These are phyloP conservation scores for Drosophila kambysellisi DNA, from an alignment of 2,888 invertebrate species.

Conservation along the genomic window DNA sequence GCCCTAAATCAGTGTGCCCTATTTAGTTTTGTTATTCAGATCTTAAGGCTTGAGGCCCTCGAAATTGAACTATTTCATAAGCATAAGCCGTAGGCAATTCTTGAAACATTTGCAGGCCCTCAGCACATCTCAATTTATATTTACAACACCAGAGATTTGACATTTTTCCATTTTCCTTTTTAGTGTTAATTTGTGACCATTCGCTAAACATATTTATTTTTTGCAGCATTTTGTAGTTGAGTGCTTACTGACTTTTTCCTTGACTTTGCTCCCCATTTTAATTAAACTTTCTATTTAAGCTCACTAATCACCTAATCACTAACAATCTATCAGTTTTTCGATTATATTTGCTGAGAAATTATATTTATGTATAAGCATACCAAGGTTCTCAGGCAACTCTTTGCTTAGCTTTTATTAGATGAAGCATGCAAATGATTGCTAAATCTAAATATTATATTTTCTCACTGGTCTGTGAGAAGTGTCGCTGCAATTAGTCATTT, in stretches of 20 bases:
- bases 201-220: neutral
- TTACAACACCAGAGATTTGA: slow-evolving; percentile 40
- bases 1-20: slow-evolving; percentile 35
- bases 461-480: slow-evolving; percentile 36
- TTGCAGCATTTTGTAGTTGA: neutral
- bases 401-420: slow-evolving; percentile 9
- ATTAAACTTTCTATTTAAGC: neutral
- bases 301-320: neutral
- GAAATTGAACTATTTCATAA: slow-evolving; percentile 46
- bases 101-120: slow-evolving; percentile 20
- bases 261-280: neutral
- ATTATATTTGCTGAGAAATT: neutral
- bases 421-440: slow-evolving; percentile 31
- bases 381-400: slow-evolving; percentile 14
- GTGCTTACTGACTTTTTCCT: neutral
- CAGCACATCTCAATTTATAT: neutral
- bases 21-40: slow-evolving; percentile 47
- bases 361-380: neutral
- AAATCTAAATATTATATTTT: slow-evolving; percentile 52
- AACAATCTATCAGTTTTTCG: neutral
- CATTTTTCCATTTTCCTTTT: slow-evolving; percentile 36
- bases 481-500: slow-evolving; percentile 52
- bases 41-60: slow-evolving; percentile 45
- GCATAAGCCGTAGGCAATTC: slow-evolving; percentile 46
- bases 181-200: neutral